Conservation (phyloP, 1,140 invertebrate genomes). For the Pogonus chalceus region DNA sequence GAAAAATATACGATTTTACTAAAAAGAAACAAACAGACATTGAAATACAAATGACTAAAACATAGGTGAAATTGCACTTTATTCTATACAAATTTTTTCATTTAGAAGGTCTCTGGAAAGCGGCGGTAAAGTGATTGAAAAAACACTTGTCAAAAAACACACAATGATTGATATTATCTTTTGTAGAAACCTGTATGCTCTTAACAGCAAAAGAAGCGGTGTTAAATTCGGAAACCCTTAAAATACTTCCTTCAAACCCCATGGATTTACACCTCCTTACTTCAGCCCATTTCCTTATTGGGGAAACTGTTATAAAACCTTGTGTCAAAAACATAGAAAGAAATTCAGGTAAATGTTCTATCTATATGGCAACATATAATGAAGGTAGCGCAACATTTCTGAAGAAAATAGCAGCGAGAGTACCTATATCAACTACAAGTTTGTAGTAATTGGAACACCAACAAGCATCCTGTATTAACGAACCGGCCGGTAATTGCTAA, state of each 20-base stretch:
- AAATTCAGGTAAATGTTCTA: constrained; percentile 11
- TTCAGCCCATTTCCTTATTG: constrained; percentile 33
- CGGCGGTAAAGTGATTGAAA: constrained; percentile 25
- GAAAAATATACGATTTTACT: constrained; percentile 7
- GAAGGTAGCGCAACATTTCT: constrained; percentile 24
- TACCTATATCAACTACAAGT: constrained; percentile 24
- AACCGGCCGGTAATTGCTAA: too few relatives aligned
- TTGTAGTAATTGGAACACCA: constrained; percentile 24
- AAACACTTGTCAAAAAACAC: constrained; percentile 19
- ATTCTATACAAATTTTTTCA: constrained; percentile 25
- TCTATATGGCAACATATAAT: constrained; percentile 23
- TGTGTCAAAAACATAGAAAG: constrained; percentile 12
- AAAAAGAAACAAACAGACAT: background rate
- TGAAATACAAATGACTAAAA: background rate
- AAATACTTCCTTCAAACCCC: constrained; percentile 7
- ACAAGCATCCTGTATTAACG: too few relatives aligned
- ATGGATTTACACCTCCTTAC: constrained; percentile 23
- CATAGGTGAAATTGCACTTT: constrained; percentile 16
- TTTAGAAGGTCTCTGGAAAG: constrained; percentile 33
- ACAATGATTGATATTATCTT: constrained; percentile 13
- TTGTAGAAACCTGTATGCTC: constrained; percentile 19
- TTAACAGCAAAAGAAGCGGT: constrained; percentile 16
- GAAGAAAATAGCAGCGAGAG: constrained; percentile 23
- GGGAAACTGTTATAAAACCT: constrained; percentile 20
- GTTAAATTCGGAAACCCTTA: constrained; percentile 19